Percentiles rank a stretch among this genome's conserved stretches.
phyloP scores from a whole-genome alignment of 2,888 invertebrate species.

The Eupithecia subfuscata region DNA sequence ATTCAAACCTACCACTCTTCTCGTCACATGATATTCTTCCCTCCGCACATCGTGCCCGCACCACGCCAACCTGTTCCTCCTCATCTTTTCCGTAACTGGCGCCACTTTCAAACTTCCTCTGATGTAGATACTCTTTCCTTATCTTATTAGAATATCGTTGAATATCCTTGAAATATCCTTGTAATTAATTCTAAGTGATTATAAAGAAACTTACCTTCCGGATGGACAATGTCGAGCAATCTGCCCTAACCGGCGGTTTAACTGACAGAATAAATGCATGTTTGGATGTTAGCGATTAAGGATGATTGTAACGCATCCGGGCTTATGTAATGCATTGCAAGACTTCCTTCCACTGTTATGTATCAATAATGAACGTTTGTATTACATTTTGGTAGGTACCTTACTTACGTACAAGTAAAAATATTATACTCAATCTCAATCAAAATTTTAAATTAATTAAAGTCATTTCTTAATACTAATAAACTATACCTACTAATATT shows the following conservation, averaged over 20 bases:
- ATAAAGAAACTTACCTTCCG: not conserved
- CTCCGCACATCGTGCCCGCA: no score
- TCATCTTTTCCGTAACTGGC: no score
- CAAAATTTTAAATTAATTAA: not conserved
- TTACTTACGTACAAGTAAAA: not conserved
- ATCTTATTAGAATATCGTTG: no score
- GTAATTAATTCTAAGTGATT: not conserved
- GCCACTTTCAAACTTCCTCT: no score
- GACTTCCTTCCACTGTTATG: conserved; percentile 4
- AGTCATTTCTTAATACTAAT: not conserved
- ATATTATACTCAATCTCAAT: not conserved
- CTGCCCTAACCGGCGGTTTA: not conserved
- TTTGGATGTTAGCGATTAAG: not conserved
- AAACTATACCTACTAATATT: no score
- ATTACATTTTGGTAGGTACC: not conserved
- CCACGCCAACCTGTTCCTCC: no score
- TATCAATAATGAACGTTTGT: not conserved
- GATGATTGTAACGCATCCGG: not conserved
- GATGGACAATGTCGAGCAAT: conserved; percentile 4
- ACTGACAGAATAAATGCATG: conserved; percentile 4
- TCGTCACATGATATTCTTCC: no score
- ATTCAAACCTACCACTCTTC: no score
- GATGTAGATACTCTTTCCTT: no score
- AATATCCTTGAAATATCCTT: not conserved
- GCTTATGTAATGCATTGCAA: conserved; percentile 7